Conservation (phyloP, 2,113 vertebrate species). For the Rhea americana region DNA sequence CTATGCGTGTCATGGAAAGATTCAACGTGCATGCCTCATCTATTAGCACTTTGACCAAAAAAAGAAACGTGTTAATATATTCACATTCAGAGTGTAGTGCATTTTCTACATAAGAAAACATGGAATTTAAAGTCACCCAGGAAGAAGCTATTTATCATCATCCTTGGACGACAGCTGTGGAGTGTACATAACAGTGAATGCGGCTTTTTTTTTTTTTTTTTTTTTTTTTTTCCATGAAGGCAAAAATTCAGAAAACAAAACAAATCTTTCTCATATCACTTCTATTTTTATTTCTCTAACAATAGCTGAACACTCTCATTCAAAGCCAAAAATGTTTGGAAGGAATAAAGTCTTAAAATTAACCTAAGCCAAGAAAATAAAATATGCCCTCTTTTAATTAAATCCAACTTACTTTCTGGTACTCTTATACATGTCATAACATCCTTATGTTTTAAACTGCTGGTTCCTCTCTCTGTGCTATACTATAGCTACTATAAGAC, state of each 20-base stretch:
- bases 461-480: slow-evolving; percentile 16
- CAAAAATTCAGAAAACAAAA: background rate
- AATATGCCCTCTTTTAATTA: slow-evolving; percentile 18
- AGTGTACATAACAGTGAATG: background rate
- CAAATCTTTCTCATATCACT: background rate
- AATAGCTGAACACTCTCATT: background rate
- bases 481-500: background rate
- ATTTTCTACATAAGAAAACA: background rate
- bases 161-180: background rate
- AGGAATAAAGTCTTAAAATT: background rate
- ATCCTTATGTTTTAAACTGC: slow-evolving; percentile 45
- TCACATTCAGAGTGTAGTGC: background rate
- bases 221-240: background rate
- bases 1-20: background rate
- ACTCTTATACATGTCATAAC: background rate
- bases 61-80: background rate
- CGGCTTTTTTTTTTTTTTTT: background rate
- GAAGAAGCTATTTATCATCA: background rate
- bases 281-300: background rate
- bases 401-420: slow-evolving; percentile 15
- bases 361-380: slow-evolving; percentile 41
- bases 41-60: background rate
- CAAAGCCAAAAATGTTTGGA: background rate
- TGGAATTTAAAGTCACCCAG: background rate
- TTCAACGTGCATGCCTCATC: background rate